Evolutionary conservation across 1,140 invertebrate genomes (phyloP).

Genomic region (Anadara kagoshimensis): DNA sequence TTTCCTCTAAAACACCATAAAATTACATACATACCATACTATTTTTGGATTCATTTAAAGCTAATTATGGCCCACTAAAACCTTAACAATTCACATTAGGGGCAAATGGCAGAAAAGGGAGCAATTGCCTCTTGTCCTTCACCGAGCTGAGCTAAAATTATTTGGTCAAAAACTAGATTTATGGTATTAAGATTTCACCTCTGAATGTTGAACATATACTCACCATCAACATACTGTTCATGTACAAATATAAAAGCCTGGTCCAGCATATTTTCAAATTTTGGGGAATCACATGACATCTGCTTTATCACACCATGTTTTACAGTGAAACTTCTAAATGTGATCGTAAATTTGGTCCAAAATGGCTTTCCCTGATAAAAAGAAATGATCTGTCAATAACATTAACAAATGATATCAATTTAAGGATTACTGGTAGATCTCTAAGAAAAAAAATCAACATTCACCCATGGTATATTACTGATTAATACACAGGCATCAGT

Average conservation of each 20-base stretch:
- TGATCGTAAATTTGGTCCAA: conserved; percentile 55
- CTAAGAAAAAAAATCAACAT: no score
- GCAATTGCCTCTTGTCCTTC: background rate
- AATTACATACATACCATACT: no score
- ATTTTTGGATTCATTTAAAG: no score
- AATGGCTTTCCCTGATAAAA: conserved; percentile 55
- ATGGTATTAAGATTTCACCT: background rate
- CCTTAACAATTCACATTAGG: no score
- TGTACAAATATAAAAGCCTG: conserved; percentile 56
- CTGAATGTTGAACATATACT: background rate
- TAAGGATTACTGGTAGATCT: no score
- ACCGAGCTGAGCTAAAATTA: background rate
- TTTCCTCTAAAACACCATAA: no score
- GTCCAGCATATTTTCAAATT: conserved; percentile 51
- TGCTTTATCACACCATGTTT: conserved; percentile 58
- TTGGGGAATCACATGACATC: conserved; percentile 48
- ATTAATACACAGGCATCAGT: no score
- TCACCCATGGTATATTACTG: no score
- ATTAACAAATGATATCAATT: no score
- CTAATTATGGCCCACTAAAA: no score
- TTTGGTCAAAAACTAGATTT: no score
- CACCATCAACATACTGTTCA: conserved; percentile 59
- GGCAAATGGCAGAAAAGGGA: no score
- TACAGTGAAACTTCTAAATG: conserved; percentile 57
- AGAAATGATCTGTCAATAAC: background rate